phyloP scores from a whole-genome alignment of 2,888 invertebrate species.

The Metellina segmentata region DNA sequence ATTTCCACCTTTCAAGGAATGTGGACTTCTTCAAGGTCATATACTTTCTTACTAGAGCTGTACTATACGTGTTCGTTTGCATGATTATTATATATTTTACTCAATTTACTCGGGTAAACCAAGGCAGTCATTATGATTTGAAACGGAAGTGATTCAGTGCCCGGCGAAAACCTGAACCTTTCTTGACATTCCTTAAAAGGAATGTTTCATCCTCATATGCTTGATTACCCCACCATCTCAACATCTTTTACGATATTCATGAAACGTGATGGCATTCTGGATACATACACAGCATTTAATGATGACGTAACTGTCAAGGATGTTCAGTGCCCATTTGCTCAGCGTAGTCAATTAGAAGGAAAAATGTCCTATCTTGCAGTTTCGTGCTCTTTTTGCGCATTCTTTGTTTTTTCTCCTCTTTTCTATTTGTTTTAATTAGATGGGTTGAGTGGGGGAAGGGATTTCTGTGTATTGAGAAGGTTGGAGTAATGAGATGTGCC shows the following conservation, averaged over 20 bases:
- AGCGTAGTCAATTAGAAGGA: slow-evolving; percentile 43
- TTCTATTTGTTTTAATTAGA: slow-evolving; percentile 51
- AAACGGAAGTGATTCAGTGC: too few relatives aligned
- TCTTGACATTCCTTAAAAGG: slow-evolving; percentile 11
- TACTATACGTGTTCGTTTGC: too few relatives aligned
- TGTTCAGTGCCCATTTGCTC: background rate
- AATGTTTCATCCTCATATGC: background rate
- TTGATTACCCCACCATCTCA: background rate
- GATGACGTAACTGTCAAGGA: slow-evolving; percentile 34
- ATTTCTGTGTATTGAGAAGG: too few relatives aligned
- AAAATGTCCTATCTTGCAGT: slow-evolving; percentile 28
- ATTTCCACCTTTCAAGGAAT: too few relatives aligned
- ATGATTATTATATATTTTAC: too few relatives aligned
- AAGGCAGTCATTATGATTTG: too few relatives aligned
- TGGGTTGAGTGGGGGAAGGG: background rate
- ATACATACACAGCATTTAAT: slow-evolving; percentile 4
- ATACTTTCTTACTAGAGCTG: too few relatives aligned
- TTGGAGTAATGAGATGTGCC: too few relatives aligned
- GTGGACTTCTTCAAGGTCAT: too few relatives aligned
- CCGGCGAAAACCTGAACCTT: background rate
- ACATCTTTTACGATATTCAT: slow-evolving; percentile 25
- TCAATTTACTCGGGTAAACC: too few relatives aligned
- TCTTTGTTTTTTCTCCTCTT: background rate
- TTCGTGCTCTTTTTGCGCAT: slow-evolving; percentile 23
- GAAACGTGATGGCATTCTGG: slow-evolving; percentile 32